Base-by-base conservation (phyloP, 2,888 invertebrate genomes). In the Dascillus cervinus region DNA sequence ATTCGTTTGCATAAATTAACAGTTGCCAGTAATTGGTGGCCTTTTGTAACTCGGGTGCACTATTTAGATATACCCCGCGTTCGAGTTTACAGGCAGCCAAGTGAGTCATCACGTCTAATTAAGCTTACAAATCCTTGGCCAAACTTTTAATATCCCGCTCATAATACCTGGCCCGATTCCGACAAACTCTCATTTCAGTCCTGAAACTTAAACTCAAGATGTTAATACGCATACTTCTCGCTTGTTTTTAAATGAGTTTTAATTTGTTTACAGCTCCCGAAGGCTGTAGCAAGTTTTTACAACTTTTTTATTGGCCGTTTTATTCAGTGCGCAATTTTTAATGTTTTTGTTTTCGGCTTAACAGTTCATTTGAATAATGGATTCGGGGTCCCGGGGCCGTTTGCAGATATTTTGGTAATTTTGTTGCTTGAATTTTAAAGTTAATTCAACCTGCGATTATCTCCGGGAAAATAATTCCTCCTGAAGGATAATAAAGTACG, bases 401-500 rank as follows among this genome's bases (percentile, higher is more conserved):
- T n/a, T n/a, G n/a, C n/a, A n/a, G n/a, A n/a, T n/a, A n/a, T n/a
- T n/a, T n/a, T n/a, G n/a, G n/a, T n/a, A n/a, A n/a, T n/a, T n/a
- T n/a, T n/a, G n/a, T n/a, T n/a, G n/a, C n/a, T n/a, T n/a, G n/a
- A n/a, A n/a, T n/a, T n/a, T n/a, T n/a, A n/a, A n/a, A n/a, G n/a
- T 41, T 51, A 52, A 54, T 55, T 53, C 48, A 41, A 37, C 46
- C 47, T 46, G 49, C 52, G 50, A 54, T 56, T 54, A 56, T 55
- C 55, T 46, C 44, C 40, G 46, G 45, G 44, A 47, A 39, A 53
- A 56, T 56, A 57, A 57, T 55, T 55, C 56, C 52, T 53, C 43
- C 44, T 44, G 43, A 53, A 52, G 56, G 55, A 51, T 55, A 59
- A 58, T 60, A 58, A 60, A 59, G 52, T 55, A 52, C 48, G 39